Conservation (phyloP, 2,797 vertebrate species). For the Alca torda region DNA sequence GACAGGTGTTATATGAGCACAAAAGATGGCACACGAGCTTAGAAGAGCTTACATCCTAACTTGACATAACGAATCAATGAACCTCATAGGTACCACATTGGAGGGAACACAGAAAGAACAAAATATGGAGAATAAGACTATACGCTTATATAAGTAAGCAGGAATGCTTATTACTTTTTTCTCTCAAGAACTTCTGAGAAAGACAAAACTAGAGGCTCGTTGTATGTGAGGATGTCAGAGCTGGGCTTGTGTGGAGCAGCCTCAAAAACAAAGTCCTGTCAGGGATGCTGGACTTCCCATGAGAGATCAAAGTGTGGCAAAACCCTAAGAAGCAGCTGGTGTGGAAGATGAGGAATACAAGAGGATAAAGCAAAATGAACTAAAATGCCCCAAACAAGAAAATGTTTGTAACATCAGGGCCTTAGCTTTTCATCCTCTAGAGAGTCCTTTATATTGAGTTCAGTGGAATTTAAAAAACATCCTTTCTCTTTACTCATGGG, state of each 20-base stretch:
- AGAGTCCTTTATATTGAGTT: neutral
- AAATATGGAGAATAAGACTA: neutral
- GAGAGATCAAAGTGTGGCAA: neutral
- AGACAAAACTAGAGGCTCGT: neutral
- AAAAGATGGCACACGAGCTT: neutral
- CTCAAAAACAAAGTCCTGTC: neutral
- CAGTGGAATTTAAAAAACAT: neutral
- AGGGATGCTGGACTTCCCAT: neutral
- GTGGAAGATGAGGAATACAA: neutral
- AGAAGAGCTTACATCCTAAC: neutral
- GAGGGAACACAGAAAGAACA: neutral
- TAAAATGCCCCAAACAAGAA: neutral
- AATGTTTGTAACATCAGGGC: neutral
- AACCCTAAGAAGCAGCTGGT: neutral
- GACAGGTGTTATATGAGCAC: neutral
- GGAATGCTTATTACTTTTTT: neutral
- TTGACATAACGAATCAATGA: neutral
- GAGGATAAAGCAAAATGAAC: neutral
- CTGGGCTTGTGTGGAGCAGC: neutral
- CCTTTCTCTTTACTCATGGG: neutral
- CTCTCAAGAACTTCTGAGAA: neutral
- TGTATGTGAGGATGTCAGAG: neutral
- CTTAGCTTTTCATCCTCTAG: neutral
- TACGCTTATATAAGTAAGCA: neutral
- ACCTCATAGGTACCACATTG: neutral